phyloP scores from a whole-genome alignment of 2,888 invertebrate species.

The Helobdella robusta region DNA sequence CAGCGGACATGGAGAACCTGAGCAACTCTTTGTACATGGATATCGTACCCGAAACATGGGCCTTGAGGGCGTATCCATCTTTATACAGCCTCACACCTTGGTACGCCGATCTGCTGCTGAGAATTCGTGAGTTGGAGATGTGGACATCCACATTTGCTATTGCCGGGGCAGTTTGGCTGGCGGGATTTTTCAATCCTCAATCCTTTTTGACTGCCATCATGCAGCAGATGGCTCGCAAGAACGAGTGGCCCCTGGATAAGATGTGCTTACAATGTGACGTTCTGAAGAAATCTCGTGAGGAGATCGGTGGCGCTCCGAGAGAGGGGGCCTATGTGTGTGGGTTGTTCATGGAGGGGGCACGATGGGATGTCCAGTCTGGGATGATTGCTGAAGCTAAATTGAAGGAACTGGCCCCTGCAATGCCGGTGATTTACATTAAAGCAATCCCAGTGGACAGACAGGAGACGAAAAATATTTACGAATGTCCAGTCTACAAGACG shows the following conservation, averaged over 20 bases:
- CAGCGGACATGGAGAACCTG: slow-evolving; percentile 87
- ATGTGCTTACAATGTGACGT: slow-evolving; percentile 95
- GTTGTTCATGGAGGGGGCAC: slow-evolving; percentile 80
- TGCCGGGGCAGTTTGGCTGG: slow-evolving; percentile 83
- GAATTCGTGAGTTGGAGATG: slow-evolving; percentile 68
- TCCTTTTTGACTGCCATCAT: slow-evolving; percentile 90
- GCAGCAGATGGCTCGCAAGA: slow-evolving; percentile 88
- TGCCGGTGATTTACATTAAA: slow-evolving; percentile 89
- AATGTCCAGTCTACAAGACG: slow-evolving; percentile 92
- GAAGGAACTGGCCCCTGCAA: slow-evolving; percentile 80
- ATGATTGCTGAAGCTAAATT: slow-evolving; percentile 81
- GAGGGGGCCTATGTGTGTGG: slow-evolving; percentile 91
- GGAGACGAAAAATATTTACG: slow-evolving; percentile 83
- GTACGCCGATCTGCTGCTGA: slow-evolving; percentile 79
- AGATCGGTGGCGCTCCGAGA: slow-evolving; percentile 66
- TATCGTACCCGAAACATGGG: slow-evolving; percentile 75
- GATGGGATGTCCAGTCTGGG: slow-evolving; percentile 83
- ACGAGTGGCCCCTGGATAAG: slow-evolving; percentile 85
- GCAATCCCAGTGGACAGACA: slow-evolving; percentile 73
- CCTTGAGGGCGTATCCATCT: slow-evolving; percentile 79
- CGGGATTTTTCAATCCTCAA: slow-evolving; percentile 94
- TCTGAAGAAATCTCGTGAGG: slow-evolving; percentile 88
- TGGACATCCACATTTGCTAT: slow-evolving; percentile 85
- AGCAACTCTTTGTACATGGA: slow-evolving; percentile 84
- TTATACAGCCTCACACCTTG: slow-evolving; percentile 74